phyloP scores from a whole-genome alignment of 2,888 invertebrate species.

The Dryobotodes eremita region DNA sequence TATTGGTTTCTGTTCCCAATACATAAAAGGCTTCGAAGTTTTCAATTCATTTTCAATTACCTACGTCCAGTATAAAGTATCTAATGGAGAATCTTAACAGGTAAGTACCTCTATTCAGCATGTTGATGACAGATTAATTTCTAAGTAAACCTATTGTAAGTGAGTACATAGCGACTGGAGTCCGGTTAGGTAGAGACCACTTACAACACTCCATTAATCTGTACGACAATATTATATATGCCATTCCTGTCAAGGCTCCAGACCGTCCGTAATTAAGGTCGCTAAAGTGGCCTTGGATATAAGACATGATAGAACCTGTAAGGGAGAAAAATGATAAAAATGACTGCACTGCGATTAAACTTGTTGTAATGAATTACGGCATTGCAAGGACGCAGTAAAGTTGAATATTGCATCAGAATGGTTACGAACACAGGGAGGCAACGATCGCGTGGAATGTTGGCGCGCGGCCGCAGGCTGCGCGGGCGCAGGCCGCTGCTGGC shows the following conservation, averaged over 20 bases:
- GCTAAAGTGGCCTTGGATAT: slow-evolving; percentile 85
- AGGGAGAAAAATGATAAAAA: slow-evolving; percentile 85
- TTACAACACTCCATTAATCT: slow-evolving; percentile 66
- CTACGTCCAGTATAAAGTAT: slow-evolving; percentile 1
- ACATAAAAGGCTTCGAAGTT: slow-evolving; percentile 58
- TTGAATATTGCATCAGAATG: slow-evolving; percentile 90
- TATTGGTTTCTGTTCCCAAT: slow-evolving; percentile 76
- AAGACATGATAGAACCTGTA: slow-evolving; percentile 80
- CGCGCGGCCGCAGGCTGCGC: slow-evolving; percentile 73
- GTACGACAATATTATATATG: slow-evolving; percentile 73
- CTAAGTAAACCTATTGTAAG: slow-evolving; percentile 6
- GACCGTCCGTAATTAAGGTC: slow-evolving; percentile 83
- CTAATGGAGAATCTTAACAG: not conserved
- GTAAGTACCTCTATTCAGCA: slow-evolving; percentile 1
- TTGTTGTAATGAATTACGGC: slow-evolving; percentile 90
- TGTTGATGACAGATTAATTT: not conserved
- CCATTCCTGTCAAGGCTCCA: slow-evolving; percentile 76
- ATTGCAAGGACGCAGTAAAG: slow-evolving; percentile 91
- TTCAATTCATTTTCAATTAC: slow-evolving; percentile 20
- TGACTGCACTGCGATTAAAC: slow-evolving; percentile 85
- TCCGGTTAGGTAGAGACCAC: slow-evolving; percentile 24
- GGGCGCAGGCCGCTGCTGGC: slow-evolving; percentile 70
- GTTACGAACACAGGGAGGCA: slow-evolving; percentile 86
- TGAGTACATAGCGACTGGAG: not conserved
- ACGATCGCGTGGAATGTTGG: slow-evolving; percentile 88